These are phyloP conservation scores for Eucriotettix oculatus DNA, from an alignment of 2,888 invertebrate species.

Conservation along the genomic window DNA sequence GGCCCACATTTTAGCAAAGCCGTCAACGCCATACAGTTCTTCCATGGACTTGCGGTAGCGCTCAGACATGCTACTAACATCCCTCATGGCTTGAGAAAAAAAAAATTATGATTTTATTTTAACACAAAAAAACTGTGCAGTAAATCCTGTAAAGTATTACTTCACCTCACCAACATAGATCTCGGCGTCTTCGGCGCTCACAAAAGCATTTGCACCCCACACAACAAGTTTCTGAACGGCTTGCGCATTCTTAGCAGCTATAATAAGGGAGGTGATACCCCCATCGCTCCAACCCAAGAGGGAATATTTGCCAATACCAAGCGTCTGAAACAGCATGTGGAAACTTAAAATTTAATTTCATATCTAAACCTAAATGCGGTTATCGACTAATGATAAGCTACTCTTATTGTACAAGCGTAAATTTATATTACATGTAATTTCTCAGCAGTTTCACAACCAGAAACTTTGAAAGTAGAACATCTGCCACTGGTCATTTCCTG, in stretches of 20 bases:
- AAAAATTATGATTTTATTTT: neutral
- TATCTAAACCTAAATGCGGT: too few species aligned
- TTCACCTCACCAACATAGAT: slow-evolving; percentile 6
- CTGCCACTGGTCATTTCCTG: too few species aligned
- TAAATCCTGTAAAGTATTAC: neutral
- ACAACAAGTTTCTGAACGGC: slow-evolving; percentile 53
- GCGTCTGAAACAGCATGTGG: slow-evolving; percentile 24
- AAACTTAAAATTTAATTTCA: neutral
- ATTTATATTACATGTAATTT: too few species aligned
- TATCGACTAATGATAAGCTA: too few species aligned
- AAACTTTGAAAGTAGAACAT: too few species aligned
- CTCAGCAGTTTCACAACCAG: too few species aligned
- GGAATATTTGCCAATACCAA: slow-evolving; percentile 53
- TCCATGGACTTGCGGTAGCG: slow-evolving; percentile 57
- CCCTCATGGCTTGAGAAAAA: slow-evolving; percentile 43
- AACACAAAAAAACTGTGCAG: neutral
- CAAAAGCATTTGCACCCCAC: slow-evolving; percentile 62
- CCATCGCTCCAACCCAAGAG: slow-evolving; percentile 85
- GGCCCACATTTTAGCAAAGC: slow-evolving; percentile 50
- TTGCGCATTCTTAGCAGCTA: slow-evolving; percentile 54
- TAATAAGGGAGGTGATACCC: slow-evolving; percentile 57
- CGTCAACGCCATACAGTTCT: slow-evolving; percentile 53
- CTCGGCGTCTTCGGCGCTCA: slow-evolving; percentile 28
- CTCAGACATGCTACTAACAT: slow-evolving; percentile 63
- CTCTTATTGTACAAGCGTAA: too few species aligned